Percentiles rank a stretch among this genome's conserved stretches.
Conservation (phyloP, 2,113 vertebrate genomes). For the Hemichromis elongatus region DNA sequence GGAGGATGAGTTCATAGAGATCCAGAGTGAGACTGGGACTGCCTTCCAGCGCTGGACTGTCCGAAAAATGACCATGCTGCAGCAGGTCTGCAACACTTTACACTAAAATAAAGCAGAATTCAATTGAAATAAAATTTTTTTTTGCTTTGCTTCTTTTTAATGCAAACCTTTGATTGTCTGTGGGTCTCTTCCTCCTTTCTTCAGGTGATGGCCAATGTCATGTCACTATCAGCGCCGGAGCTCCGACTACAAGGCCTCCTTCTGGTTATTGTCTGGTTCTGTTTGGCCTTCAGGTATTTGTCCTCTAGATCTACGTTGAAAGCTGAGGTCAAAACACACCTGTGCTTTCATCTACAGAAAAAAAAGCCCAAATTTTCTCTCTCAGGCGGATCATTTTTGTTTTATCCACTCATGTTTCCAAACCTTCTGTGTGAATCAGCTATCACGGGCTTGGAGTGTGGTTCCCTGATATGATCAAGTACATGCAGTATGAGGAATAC, state of each 20-base stretch:
- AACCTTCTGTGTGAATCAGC: constrained; percentile 63
- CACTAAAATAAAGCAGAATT: not conserved
- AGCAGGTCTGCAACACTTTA: constrained; percentile 75
- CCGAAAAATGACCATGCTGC: constrained; percentile 83
- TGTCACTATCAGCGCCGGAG: constrained; percentile 85
- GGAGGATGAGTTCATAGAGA: constrained; percentile 97
- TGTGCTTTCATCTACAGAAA: not conserved
- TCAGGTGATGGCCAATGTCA: constrained; percentile 88
- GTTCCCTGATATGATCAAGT: constrained; percentile 98
- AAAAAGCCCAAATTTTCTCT: rapidly evolving
- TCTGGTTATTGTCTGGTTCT: constrained; percentile 94
- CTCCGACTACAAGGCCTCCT: constrained; percentile 87
- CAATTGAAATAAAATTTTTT: not conserved
- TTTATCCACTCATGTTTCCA: not conserved
- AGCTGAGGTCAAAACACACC: not conserved
- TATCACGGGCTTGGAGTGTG: constrained; percentile 95
- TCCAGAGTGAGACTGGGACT: constrained; percentile 95
- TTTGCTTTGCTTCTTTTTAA: not conserved
- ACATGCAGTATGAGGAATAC: constrained; percentile 89
- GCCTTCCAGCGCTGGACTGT: constrained; percentile 95
- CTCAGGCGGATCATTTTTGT: not conserved
- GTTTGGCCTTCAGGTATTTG: constrained; percentile 89
- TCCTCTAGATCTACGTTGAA: not conserved
- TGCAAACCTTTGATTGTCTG: not conserved
- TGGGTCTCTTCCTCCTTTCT: not conserved